Conservation (phyloP, 2,797 vertebrate species). For the Melanogrammus aeglefinus region DNA sequence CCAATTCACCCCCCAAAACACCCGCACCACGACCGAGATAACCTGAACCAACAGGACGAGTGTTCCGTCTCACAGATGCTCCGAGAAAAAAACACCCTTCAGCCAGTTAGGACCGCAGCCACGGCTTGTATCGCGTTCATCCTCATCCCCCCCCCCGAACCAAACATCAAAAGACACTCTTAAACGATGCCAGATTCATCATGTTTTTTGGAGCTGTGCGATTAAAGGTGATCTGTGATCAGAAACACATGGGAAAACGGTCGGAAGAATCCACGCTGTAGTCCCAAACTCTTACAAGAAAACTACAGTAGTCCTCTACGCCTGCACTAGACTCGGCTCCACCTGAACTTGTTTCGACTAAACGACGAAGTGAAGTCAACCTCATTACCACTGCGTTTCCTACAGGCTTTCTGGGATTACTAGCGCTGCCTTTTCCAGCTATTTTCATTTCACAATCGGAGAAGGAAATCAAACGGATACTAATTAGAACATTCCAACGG, state of each 20-base stretch:
- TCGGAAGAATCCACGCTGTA: constrained; percentile 30
- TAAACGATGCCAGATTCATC: background rate
- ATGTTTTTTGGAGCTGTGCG: background rate
- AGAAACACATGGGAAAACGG: constrained; percentile 29
- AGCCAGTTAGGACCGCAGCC: constrained; percentile 42
- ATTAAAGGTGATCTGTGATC: background rate
- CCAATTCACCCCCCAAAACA: constrained; percentile 55
- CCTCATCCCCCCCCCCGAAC: constrained; percentile 7
- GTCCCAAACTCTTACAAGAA: constrained; percentile 32
- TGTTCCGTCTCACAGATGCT: constrained; percentile 2
- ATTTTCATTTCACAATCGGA: constrained; percentile 65
- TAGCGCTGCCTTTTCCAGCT: constrained; percentile 22
- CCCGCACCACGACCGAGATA: background rate
- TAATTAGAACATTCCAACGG: constrained; percentile 69
- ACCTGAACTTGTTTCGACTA: constrained; percentile 24
- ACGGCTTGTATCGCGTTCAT: constrained; percentile 23
- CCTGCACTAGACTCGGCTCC: constrained; percentile 22
- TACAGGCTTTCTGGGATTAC: background rate
- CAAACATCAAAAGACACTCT: constrained; percentile 25
- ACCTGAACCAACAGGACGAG: background rate
- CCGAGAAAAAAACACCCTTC: constrained; percentile 59
- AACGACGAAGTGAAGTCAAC: constrained; percentile 32
- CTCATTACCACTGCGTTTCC: background rate
- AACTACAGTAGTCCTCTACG: constrained; percentile 19
- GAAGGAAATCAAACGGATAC: constrained; percentile 68